These are phyloP conservation scores for Caenorhabditis brenneri DNA, from an alignment of 1,140 invertebrate genomes.

Conservation along the genomic window DNA sequence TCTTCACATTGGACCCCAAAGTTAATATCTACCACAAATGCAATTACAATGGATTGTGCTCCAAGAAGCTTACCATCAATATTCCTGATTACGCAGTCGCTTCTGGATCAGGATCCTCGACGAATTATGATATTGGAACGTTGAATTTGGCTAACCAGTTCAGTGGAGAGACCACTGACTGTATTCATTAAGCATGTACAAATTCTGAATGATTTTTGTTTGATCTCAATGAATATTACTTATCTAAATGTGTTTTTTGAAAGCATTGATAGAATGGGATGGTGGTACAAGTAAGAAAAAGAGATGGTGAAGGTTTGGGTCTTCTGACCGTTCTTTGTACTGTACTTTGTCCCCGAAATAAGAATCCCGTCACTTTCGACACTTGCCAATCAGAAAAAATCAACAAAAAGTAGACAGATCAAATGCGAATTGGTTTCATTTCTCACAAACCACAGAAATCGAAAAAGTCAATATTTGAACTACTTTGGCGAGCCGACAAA, in stretches of 20 bases:
- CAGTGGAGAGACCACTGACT: conserved; percentile 64
- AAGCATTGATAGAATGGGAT: no score
- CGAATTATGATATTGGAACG: conserved; percentile 63
- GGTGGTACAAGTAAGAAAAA: no score
- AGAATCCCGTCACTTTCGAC: no score
- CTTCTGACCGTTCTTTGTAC: no score
- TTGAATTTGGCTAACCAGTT: conserved; percentile 65
- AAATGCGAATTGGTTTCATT: neutral
- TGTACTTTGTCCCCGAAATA: no score
- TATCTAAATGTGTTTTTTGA: neutral
- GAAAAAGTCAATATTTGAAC: neutral
- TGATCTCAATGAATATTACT: conserved; percentile 18
- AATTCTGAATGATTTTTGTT: neutral
- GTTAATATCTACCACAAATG: conserved; percentile 19
- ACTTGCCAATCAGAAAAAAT: neutral
- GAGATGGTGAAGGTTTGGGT: no score
- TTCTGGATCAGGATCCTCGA: conserved; percentile 53
- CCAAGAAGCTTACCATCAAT: conserved; percentile 60
- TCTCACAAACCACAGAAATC: neutral
- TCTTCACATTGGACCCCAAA: conserved; percentile 41
- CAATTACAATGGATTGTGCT: conserved; percentile 43
- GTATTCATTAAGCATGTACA: conserved; percentile 57
- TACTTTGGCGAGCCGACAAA: neutral
- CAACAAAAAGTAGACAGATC: neutral
- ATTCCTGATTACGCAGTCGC: conserved; percentile 67